Percentiles rank a stretch among this genome's conserved stretches.
Conservation (phyloP, 2,113 vertebrate species). For the Sula dactylatra region DNA sequence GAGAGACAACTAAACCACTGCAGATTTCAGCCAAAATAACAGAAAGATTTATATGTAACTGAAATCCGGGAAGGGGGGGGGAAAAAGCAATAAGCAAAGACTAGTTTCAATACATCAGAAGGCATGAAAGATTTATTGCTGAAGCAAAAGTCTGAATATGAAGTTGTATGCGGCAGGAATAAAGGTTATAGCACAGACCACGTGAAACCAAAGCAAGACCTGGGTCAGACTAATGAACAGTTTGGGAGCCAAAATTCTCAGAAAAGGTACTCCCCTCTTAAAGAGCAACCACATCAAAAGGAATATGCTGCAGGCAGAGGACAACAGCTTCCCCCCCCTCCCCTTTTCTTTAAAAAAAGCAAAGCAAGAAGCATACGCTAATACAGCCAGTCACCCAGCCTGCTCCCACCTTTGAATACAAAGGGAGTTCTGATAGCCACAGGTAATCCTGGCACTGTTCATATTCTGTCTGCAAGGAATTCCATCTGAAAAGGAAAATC, state of each 20-base stretch:
- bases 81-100: not conserved
- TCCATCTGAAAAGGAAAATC: not conserved
- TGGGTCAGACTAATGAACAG: not conserved
- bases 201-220: not conserved
- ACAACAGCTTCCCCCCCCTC: not conserved
- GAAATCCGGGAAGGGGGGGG: not conserved
- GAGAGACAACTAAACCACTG: not conserved
- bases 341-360: not conserved
- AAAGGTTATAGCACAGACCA: not conserved
- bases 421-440: not conserved
- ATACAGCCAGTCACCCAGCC: not conserved
- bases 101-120: conserved; percentile 2
- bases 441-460: not conserved
- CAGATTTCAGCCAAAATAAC: not conserved
- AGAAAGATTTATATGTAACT: not conserved
- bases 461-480: not conserved
- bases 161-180: not conserved
- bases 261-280: not conserved
- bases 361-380: not conserved
- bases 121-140: conserved; percentile 45
- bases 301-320: not conserved
- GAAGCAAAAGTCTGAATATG: not conserved
- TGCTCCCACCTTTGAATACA: not conserved
- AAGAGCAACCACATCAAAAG: not conserved
- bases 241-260: not conserved